Percentiles rank a stretch among this genome's conserved stretches.
phyloP scores from a whole-genome alignment of 2,113 vertebrate genomes.

The Osmerus eperlanus region DNA sequence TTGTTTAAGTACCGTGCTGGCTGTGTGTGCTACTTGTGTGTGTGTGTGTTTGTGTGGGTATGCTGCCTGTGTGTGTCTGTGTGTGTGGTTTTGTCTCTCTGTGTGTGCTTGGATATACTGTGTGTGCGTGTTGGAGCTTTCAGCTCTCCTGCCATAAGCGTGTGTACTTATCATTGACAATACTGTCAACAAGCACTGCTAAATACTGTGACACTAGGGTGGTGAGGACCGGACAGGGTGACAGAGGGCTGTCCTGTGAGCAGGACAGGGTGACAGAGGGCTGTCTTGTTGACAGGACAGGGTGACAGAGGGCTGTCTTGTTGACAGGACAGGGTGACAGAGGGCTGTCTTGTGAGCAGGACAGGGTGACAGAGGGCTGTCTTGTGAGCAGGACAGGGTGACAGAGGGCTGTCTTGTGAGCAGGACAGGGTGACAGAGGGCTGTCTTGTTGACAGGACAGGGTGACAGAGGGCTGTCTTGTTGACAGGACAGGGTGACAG shows the following conservation, averaged over 20 bases:
- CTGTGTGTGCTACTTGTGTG: neutral
- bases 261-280: constrained; percentile 37
- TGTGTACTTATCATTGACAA: no score
- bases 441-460: no score
- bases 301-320: neutral
- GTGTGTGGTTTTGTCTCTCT: neutral
- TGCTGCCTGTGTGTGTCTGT: neutral
- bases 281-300: constrained; percentile 39
- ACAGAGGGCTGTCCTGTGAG: neutral
- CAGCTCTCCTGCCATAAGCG: no score
- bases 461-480: no score
- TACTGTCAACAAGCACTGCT: neutral
- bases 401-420: no score
- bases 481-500: no score
- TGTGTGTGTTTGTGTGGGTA: neutral
- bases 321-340: constrained; percentile 37
- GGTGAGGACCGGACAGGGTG: neutral
- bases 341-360: no score
- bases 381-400: no score
- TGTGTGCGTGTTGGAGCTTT: neutral
- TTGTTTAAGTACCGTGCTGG: neutral
- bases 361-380: no score
- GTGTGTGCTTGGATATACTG: no score
- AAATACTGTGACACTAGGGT: neutral
- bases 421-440: no score